Evolutionary conservation across 2,888 invertebrate genomes (phyloP).

Genomic region (Bugula neritina): DNA sequence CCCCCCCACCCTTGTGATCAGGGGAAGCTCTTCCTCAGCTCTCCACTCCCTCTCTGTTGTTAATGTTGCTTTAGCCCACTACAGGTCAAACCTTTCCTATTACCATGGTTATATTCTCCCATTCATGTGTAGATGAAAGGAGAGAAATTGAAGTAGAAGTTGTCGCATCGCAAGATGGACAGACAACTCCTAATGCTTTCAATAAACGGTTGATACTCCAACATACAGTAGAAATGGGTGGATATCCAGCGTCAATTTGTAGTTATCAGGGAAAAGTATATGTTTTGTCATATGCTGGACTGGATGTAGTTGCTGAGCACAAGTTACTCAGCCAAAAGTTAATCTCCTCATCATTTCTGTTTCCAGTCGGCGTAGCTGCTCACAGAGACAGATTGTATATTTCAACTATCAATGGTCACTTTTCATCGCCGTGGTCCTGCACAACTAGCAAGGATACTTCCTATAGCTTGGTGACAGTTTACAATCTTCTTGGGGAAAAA

Average conservation of each 20-base stretch:
- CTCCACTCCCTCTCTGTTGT: too few relatives aligned
- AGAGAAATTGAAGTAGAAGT: slow-evolving; percentile 4
- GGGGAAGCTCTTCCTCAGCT: too few relatives aligned
- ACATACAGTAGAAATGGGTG: neutral
- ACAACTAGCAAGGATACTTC: neutral
- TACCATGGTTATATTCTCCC: too few relatives aligned
- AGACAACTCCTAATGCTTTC: too few relatives aligned
- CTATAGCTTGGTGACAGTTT: neutral
- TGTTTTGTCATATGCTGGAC: neutral
- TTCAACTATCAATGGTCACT: too few relatives aligned
- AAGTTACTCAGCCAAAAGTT: neutral
- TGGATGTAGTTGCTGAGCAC: neutral
- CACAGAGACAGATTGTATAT: neutral
- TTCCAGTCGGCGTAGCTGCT: neutral
- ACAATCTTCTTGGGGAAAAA: neutral
- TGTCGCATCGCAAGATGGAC: neutral
- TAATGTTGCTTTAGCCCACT: too few relatives aligned
- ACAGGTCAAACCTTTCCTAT: too few relatives aligned
- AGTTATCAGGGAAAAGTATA: neutral
- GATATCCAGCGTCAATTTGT: neutral
- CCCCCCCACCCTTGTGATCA: too few relatives aligned
- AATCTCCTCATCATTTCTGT: neutral
- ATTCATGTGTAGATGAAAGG: neutral
- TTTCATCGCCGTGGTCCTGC: too few relatives aligned
- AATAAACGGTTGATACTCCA: too few relatives aligned